phyloP scores from a whole-genome alignment of 1,140 invertebrate genomes.

The Steinernema khuongi region DNA sequence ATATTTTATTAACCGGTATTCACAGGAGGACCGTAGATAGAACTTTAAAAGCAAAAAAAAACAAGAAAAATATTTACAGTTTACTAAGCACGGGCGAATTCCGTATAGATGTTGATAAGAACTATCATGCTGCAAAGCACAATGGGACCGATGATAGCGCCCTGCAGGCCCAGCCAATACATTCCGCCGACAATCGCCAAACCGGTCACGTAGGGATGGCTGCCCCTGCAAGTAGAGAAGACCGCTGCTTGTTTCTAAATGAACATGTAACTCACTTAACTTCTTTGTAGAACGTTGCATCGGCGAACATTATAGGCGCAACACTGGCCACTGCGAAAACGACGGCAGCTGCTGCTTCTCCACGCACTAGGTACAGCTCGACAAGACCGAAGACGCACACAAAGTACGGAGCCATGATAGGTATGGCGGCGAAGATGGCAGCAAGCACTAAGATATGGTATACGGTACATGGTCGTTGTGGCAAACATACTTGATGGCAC shows the following conservation, averaged over 20 bases:
- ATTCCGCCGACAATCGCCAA: slow-evolving; percentile 95
- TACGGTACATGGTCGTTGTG: neutral
- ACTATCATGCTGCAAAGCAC: slow-evolving; percentile 80
- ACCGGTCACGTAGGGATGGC: slow-evolving; percentile 96
- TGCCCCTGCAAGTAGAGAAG: slow-evolving; percentile 66
- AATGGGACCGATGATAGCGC: slow-evolving; percentile 89
- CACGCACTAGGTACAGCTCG: slow-evolving; percentile 85
- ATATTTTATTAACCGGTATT: too few relatives aligned
- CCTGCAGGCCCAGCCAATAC: slow-evolving; percentile 89
- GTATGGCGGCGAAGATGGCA: slow-evolving; percentile 82
- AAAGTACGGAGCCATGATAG: slow-evolving; percentile 86
- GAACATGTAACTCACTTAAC: slow-evolving; percentile 72
- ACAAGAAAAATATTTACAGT: neutral
- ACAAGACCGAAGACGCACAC: slow-evolving; percentile 84
- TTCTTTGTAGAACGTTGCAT: slow-evolving; percentile 90
- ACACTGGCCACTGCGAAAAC: slow-evolving; percentile 77
- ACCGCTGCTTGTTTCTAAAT: neutral
- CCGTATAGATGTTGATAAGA: slow-evolving; percentile 69
- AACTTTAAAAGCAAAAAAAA: neutral
- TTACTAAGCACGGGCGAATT: slow-evolving; percentile 36
- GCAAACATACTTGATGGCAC: slow-evolving; percentile 73
- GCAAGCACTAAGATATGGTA: slow-evolving; percentile 69
- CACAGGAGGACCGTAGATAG: neutral
- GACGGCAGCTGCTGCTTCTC: slow-evolving; percentile 70
- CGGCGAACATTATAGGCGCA: slow-evolving; percentile 79